phyloP scores from a whole-genome alignment of 2,113 vertebrate genomes.

The Oryzias javanicus region DNA sequence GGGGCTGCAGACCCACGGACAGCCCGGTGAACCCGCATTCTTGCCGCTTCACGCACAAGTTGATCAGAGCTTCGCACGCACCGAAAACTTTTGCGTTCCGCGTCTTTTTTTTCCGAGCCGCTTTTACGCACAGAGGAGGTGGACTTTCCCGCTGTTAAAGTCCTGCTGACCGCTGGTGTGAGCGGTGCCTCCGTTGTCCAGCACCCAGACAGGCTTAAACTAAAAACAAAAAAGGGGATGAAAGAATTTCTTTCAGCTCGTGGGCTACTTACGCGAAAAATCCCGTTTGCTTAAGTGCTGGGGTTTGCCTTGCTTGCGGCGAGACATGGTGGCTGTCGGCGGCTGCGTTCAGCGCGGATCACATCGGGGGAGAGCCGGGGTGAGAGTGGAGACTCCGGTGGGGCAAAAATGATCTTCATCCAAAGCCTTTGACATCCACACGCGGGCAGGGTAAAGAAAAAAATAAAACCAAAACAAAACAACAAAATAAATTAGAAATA shows the following conservation, averaged over 20 bases:
- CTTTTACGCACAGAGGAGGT: slow-evolving; percentile 62
- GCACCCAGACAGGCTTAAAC: slow-evolving; percentile 16
- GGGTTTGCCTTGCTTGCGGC: slow-evolving; percentile 99
- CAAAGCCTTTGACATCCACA: slow-evolving; percentile 98
- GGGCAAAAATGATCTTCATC: slow-evolving; percentile 92
- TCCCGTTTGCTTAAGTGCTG: slow-evolving; percentile 99
- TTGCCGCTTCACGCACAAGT: slow-evolving; percentile 16
- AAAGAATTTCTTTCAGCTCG: slow-evolving; percentile 69
- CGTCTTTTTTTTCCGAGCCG: slow-evolving; percentile 19
- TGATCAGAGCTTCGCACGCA: slow-evolving; percentile 22
- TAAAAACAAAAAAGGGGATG: slow-evolving; percentile 64
- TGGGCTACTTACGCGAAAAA: slow-evolving; percentile 99
- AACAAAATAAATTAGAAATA: slow-evolving; percentile 97
- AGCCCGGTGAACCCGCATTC: too few relatives aligned
- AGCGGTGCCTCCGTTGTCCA: slow-evolving; percentile 74
- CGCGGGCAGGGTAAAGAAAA: slow-evolving; percentile 2
- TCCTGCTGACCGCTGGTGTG: slow-evolving; percentile 76
- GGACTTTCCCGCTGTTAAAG: slow-evolving; percentile 62
- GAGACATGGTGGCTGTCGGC: slow-evolving; percentile 96
- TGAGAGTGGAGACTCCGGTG: slow-evolving; percentile 96
- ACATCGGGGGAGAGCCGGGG: slow-evolving; percentile 93
- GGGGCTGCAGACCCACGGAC: slow-evolving; percentile 21
- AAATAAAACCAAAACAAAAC: not conserved
- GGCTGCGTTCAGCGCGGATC: slow-evolving; percentile 87
- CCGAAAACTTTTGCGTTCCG: slow-evolving; percentile 58